A percentile compares a stretch with the other conserved stretches of the same genome.
Conservation (phyloP, 2,113 vertebrate species). For the Motacilla alba region DNA sequence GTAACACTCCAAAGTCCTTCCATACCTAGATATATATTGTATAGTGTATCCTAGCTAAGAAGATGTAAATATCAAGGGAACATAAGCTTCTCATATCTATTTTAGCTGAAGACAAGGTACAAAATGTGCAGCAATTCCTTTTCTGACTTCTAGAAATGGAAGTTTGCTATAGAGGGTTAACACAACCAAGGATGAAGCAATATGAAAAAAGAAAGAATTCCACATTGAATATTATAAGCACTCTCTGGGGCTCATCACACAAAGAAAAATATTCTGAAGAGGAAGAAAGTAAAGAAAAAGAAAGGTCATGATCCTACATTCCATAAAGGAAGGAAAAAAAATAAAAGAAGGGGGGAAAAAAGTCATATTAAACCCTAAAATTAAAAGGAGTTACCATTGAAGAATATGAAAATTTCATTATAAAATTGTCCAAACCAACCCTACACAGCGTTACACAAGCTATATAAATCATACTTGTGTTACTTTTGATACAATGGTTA, state of each 20-base stretch:
- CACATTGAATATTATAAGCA: not conserved
- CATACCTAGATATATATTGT: not conserved
- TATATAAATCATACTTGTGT: not conserved
- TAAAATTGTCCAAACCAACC: not conserved
- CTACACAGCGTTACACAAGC: rapidly evolving
- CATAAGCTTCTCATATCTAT: not conserved
- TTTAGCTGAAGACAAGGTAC: not conserved
- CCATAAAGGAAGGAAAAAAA: not conserved
- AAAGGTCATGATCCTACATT: not conserved
- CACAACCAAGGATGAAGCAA: not conserved
- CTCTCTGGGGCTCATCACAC: not conserved
- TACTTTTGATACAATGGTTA: not conserved
- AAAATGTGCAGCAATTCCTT: not conserved
- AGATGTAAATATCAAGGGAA: not conserved
- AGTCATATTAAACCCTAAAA: not conserved
- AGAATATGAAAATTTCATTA: not conserved
- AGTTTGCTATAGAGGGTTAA: not conserved
- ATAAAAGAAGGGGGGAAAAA: not conserved
- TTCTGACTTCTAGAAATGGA: not conserved
- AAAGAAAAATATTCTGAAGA: not conserved
- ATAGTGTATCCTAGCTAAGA: not conserved
- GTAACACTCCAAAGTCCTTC: not conserved
- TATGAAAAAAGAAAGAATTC: not conserved
- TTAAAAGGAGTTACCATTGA: not conserved
- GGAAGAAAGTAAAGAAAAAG: not conserved